These are phyloP conservation scores for Drosophila leontia DNA, from an alignment of 1,140 invertebrate species.

Conservation along the genomic window DNA sequence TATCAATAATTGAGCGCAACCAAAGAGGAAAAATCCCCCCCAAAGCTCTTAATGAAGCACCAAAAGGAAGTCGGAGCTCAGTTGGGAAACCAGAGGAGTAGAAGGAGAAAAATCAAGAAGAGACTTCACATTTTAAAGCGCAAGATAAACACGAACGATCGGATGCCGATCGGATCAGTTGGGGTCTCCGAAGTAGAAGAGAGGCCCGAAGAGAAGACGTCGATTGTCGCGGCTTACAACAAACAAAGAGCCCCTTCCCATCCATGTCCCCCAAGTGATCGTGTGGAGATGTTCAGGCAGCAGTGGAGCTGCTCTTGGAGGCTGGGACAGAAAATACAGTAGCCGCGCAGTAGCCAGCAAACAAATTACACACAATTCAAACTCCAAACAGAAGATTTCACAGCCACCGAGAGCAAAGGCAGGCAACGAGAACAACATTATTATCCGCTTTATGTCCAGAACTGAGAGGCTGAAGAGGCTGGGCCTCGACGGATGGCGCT, in stretches of 20 bases:
- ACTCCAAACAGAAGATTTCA: constrained; percentile 80
- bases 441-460: constrained; percentile 79
- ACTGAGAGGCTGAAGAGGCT: constrained; percentile 51
- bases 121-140: constrained; percentile 62
- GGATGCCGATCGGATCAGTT: constrained; percentile 71
- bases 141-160: constrained; percentile 69
- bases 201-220: constrained; percentile 15
- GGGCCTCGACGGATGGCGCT: constrained; percentile 61
- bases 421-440: constrained; percentile 69
- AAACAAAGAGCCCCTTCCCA: constrained; percentile 49
- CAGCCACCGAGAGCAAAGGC: constrained; percentile 59
- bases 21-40: constrained; percentile 16
- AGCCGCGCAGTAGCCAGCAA: constrained; percentile 77
- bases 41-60: constrained; percentile 31
- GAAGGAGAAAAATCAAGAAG: constrained; percentile 8
- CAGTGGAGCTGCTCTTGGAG: constrained; percentile 21
- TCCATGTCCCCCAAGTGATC: constrained; percentile 20
- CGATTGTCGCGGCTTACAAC: constrained; percentile 73
- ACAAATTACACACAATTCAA: constrained; percentile 82
- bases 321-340: constrained; percentile 68
- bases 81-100: constrained; percentile 6
- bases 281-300: constrained; percentile 62
- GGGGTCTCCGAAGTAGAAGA: constrained; percentile 9
- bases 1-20: constrained; percentile 46
- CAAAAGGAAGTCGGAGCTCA: constrained; percentile 22